phyloP scores from a whole-genome alignment of 2,113 vertebrate species.

The Ophthalmolycus amberensis region DNA sequence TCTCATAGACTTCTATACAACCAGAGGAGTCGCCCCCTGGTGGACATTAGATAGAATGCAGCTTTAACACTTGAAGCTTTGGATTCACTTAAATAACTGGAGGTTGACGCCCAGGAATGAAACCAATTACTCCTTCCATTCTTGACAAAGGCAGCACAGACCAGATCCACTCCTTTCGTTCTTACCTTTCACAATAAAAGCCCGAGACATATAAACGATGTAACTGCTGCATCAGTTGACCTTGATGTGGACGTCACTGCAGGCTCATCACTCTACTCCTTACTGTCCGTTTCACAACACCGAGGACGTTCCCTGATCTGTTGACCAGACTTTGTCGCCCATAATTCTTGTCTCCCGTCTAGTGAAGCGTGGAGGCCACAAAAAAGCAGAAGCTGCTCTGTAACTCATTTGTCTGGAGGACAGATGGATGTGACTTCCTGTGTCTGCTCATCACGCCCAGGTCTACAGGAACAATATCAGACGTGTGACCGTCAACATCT shows the following conservation, averaged over 20 bases:
- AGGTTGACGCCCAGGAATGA: too few species aligned
- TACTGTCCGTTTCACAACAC: background rate
- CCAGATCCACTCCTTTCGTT: too few species aligned
- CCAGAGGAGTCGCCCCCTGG: too few species aligned
- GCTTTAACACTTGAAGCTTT: too few species aligned
- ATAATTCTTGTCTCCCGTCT: conserved; percentile 19
- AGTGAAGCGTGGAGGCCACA: conserved; percentile 10
- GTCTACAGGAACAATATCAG: conserved; percentile 9
- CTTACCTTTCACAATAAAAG: too few species aligned
- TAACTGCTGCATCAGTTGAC: conserved; percentile 22
- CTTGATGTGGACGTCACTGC: background rate
- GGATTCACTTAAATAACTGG: too few species aligned
- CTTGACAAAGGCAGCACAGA: too few species aligned
- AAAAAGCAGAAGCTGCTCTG: conserved; percentile 2
- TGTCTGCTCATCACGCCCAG: conserved; percentile 11
- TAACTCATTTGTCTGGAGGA: conserved; percentile 31
- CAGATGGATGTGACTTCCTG: conserved; percentile 41
- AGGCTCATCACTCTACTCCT: background rate
- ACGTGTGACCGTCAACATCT: background rate
- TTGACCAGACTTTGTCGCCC: background rate
- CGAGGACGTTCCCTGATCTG: conserved; percentile 1
- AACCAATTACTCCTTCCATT: too few species aligned
- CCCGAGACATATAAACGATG: too few species aligned
- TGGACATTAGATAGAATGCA: too few species aligned
- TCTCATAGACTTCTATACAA: too few species aligned